A percentile compares a stretch with the other conserved stretches of the same genome.
phyloP scores from a whole-genome alignment of 2,797 vertebrate genomes.

The Acanthurus tractus region DNA sequence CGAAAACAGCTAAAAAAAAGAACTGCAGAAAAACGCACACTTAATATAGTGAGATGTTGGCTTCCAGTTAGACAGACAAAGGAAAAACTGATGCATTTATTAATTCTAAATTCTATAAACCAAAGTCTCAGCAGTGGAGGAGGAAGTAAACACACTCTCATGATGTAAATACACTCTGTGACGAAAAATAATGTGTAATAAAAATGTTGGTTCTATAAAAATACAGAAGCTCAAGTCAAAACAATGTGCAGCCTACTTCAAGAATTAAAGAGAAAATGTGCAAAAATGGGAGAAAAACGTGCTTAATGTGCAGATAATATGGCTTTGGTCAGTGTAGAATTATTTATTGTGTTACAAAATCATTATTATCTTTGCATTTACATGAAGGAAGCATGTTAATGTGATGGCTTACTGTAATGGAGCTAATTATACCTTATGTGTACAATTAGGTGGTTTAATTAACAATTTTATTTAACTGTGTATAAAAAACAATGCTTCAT shows the following conservation, averaged over 20 bases:
- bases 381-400: background rate
- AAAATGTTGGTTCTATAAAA: too few species aligned
- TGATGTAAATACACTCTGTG: too few species aligned
- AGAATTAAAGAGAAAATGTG: too few species aligned
- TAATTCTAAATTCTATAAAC: background rate
- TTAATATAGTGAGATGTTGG: background rate
- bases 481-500: background rate
- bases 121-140: background rate
- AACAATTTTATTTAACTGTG: too few species aligned
- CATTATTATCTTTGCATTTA: background rate
- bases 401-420: background rate
- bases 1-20: background rate
- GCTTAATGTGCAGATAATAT: background rate
- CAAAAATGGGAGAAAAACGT: too few species aligned
- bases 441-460: background rate
- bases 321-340: background rate
- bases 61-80: background rate
- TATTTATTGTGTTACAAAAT: background rate
- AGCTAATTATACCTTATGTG: background rate
- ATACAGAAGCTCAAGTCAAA: too few species aligned
- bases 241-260: too few species aligned
- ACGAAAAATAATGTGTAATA: too few species aligned
- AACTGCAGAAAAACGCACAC: background rate
- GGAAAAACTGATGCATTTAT: background rate
- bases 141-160: too few species aligned